These are phyloP conservation scores for Diadromus collaris DNA, from an alignment of 2,888 invertebrate genomes.

Conservation along the genomic window DNA sequence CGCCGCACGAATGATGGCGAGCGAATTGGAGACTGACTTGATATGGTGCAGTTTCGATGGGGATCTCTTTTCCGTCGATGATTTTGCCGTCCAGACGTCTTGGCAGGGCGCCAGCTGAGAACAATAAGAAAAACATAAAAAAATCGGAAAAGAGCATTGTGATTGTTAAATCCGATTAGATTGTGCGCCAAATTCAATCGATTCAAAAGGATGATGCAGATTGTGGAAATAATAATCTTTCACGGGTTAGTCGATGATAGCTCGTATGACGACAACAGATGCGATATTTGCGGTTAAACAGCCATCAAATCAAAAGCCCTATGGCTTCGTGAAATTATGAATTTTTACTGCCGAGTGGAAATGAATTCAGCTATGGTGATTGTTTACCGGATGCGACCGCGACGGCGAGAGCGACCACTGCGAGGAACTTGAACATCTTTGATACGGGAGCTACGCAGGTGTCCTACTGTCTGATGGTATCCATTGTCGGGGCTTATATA, in stretches of 20 bases:
- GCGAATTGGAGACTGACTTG: conserved; percentile 72
- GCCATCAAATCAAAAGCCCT: too few species aligned
- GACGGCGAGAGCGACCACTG: neutral
- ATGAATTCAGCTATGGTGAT: neutral
- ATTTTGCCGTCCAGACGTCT: conserved; percentile 11
- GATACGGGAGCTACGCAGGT: neutral
- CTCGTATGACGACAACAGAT: neutral
- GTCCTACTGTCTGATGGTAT: neutral
- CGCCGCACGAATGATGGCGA: conserved; percentile 82
- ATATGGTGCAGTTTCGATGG: conserved; percentile 81
- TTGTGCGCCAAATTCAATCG: neutral
- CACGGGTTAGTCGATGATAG: neutral
- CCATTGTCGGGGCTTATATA: conserved; percentile 8
- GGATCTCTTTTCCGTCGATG: conserved; percentile 71
- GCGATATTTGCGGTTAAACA: too few species aligned
- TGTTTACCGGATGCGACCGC: conserved; percentile 12
- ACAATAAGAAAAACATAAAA: neutral
- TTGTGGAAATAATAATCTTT: neutral
- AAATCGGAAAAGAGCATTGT: neutral
- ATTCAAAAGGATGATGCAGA: neutral
- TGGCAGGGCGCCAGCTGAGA: neutral
- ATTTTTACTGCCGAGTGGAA: too few species aligned
- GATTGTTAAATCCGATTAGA: neutral
- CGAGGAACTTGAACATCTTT: conserved; percentile 26
- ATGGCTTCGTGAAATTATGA: too few species aligned